Conservation (phyloP, 2,888 invertebrate genomes). For the Anthophora plumipes region DNA sequence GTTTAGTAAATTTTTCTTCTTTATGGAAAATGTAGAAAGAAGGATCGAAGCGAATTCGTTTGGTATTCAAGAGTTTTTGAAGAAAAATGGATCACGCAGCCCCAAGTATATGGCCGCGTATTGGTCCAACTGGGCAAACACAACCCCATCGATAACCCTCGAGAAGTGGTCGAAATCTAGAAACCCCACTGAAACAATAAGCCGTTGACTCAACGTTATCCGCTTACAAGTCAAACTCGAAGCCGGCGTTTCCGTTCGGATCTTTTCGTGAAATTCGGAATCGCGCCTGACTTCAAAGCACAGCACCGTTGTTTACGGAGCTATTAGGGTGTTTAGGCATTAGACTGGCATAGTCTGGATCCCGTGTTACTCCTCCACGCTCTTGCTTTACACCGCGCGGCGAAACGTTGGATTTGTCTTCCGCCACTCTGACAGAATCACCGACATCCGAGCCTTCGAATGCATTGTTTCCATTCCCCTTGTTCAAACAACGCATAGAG, state of each 20-base stretch:
- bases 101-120: constrained; percentile 52
- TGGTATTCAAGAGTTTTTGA: background rate
- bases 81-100: constrained; percentile 57
- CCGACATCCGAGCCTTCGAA: constrained; percentile 46
- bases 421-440: constrained; percentile 62
- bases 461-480: constrained; percentile 20
- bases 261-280: constrained; percentile 73
- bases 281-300: constrained; percentile 75
- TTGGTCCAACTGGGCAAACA: constrained; percentile 81
- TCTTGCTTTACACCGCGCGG: constrained; percentile 42
- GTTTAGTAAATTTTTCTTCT: no score
- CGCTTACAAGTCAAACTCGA: constrained; percentile 83
- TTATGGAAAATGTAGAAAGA: no score
- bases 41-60: no score
- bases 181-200: constrained; percentile 80
- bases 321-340: constrained; percentile 83
- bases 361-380: constrained; percentile 41
- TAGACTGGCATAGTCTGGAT: constrained; percentile 60
- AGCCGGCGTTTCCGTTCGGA: constrained; percentile 76
- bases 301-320: constrained; percentile 80
- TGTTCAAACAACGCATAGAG: background rate
- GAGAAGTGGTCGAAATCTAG: constrained; percentile 75
- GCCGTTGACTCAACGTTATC: constrained; percentile 84
- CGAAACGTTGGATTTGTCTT: constrained; percentile 63
- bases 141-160: constrained; percentile 74